phyloP scores from a whole-genome alignment of 2,113 vertebrate species.

The Aphelocoma coerulescens region DNA sequence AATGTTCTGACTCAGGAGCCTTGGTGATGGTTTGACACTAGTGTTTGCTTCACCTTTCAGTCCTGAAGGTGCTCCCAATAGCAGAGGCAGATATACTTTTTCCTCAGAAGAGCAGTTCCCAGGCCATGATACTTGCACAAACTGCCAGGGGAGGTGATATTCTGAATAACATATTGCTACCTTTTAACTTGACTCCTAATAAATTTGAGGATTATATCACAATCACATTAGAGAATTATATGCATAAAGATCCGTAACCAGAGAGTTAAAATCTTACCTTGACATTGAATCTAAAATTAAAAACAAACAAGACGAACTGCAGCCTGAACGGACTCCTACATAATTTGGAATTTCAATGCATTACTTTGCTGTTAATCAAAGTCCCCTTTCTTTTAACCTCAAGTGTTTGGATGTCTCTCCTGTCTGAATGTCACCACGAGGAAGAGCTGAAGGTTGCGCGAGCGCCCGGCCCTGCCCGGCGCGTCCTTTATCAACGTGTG shows the following conservation, averaged over 20 bases:
- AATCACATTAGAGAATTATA: conserved; percentile 9
- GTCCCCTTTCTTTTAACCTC: conserved; percentile 53
- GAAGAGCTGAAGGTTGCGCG: conserved; percentile 41
- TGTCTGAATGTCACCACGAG: conserved; percentile 48
- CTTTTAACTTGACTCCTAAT: background rate
- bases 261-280: conserved; percentile 43
- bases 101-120: background rate
- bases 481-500: conserved; percentile 7
- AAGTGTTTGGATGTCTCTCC: conserved; percentile 36
- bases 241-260: conserved; percentile 3
- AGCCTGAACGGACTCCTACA: conserved; percentile 8
- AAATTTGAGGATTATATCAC: conserved; percentile 12
- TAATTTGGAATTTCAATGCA: conserved; percentile 54
- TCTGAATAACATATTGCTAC: background rate
- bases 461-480: background rate
- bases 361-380: conserved; percentile 61
- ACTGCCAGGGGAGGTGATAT: background rate
- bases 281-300: conserved; percentile 53
- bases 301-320: conserved; percentile 41
- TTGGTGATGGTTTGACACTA: background rate
- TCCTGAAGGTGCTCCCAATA: background rate
- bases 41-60: background rate
- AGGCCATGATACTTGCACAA: background rate
- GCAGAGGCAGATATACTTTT: background rate
- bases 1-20: background rate